Evolutionary conservation across 1,140 invertebrate genomes (phyloP), one percentile per base, ranked within the genome.

Genomic region (Epicauta chinensis): DNA sequence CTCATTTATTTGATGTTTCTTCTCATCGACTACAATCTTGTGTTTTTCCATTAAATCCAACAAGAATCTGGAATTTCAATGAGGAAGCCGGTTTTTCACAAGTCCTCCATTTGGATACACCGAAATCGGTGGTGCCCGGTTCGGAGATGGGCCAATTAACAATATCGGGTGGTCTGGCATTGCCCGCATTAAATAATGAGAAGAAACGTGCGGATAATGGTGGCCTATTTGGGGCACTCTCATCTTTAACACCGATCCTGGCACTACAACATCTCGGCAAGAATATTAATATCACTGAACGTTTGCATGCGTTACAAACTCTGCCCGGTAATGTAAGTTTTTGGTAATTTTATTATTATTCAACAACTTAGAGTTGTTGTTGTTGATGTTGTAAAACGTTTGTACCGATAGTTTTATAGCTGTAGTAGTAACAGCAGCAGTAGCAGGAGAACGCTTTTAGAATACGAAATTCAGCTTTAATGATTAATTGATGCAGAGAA

Each of bases 51-150:
- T 16, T 52, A n/a, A 15, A 14, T 30, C 35, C 10, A 51, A 13
- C 16, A 23, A 81, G 80, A 64, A 75, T 82, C 40, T 82, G 80
- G 79, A 81, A 81, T 59, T 81, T 80, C 68, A 81, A 82, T 60
- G 80, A 82, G 52, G 80, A 82, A 69, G 78, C 80, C 3, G 81
- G 81, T 2, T 82, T 80, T 61, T 81, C 79, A 2, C 80, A 82
- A 75, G 80, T 82, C 0, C 62, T 82, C 0, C 80, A 81, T 61
- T 69, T 82, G 3, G 78, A 80, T 53, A 72, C 81, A 3, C 80
- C 80, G 1, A 74, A 73, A 29, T 77, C 75, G 3, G 75, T 81
- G 5, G 77, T 82, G 2, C 78, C 81, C 3, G 80, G 80, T 0
- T 79, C 80, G 1, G 79, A 81, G 35, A 71, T 71, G 46, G 81